Base-by-base conservation (phyloP, 2,888 invertebrate species). In the Stegophylla sp. region DNA sequence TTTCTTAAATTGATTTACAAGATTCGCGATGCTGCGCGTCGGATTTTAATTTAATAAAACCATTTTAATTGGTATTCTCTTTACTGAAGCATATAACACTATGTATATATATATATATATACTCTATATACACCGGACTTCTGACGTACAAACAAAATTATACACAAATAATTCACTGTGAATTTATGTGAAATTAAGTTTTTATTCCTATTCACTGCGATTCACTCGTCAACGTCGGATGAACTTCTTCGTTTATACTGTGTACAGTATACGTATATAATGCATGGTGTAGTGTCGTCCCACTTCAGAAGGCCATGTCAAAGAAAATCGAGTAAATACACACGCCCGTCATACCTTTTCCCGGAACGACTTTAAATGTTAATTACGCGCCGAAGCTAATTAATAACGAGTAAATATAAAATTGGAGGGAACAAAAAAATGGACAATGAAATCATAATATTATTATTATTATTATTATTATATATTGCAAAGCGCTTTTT, bases 1-100 rank as follows among this genome's bases (percentile, higher is more conserved):
- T 77, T 77, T 77, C 56, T 69, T 59, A 59, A 69, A 77, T 77
- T 69, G 67, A 77, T 77, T 77, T 59, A 69, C 77, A 45, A 77
- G 77, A 69, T 77, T 77, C 56, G 48, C 59, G 69, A 45, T 13
- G 28, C 61, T 13, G 59, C 56, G 56, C 56, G 56, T 28, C 7
- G 66, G 23, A 41, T 75, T 75, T 74, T 64, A 64, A 64, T 75
- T 75, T 48, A 61, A 61, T 74, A 75, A 51, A 75, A 61, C 72
- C 28, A 48, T 64, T 64, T 75, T 75, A 74, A 74, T 64, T 75
- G 75, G 51, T 53, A 66, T 75, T 53, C 41, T 75, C 51, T 41
- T 56, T 4, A 12, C 41, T 41, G 20, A n/a, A 23, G 64, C 41
- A 61, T 34, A 61, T 15, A n/a, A n/a, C n/a, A n/a, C n/a, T n/a